Evolutionary conservation across 2,113 vertebrate species (phyloP).

Genomic region (Dendrocopos noguchii): DNA sequence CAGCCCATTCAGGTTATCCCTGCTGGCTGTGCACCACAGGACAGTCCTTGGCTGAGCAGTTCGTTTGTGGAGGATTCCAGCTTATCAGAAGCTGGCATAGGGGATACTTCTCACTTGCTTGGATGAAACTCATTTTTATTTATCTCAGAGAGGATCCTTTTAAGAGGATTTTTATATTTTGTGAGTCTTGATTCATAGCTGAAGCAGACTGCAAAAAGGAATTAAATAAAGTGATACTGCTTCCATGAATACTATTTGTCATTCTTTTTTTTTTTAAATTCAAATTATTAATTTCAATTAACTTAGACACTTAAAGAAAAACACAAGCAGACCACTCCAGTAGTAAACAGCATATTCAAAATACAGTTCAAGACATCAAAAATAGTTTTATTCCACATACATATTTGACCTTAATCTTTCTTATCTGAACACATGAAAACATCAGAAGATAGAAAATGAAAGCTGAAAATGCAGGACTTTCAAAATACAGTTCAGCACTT

Average conservation of each 20-base stretch:
- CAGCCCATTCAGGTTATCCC: background rate
- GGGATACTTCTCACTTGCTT: background rate
- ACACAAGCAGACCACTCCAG: background rate
- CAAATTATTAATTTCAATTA: background rate
- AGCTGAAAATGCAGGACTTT: background rate
- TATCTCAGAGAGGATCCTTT: background rate
- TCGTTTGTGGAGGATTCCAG: background rate
- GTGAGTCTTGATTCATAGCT: background rate
- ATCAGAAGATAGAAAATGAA: conserved; percentile 1
- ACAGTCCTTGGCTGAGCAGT: background rate
- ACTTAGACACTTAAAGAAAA: background rate
- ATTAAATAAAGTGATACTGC: background rate
- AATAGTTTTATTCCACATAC: background rate
- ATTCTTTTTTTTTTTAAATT: background rate
- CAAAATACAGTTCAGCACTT: background rate
- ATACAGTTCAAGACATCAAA: background rate
- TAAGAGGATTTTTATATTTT: background rate
- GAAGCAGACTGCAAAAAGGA: background rate
- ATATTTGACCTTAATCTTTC: conserved; percentile 26
- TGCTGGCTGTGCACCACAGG: background rate
- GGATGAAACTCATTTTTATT: background rate
- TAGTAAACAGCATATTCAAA: background rate
- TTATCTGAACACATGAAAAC: background rate
- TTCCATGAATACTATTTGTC: background rate
- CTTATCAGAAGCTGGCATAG: background rate